Base-by-base conservation (phyloP, 2,113 vertebrate genomes). In the sheep (Ovis aries) region DNA sequence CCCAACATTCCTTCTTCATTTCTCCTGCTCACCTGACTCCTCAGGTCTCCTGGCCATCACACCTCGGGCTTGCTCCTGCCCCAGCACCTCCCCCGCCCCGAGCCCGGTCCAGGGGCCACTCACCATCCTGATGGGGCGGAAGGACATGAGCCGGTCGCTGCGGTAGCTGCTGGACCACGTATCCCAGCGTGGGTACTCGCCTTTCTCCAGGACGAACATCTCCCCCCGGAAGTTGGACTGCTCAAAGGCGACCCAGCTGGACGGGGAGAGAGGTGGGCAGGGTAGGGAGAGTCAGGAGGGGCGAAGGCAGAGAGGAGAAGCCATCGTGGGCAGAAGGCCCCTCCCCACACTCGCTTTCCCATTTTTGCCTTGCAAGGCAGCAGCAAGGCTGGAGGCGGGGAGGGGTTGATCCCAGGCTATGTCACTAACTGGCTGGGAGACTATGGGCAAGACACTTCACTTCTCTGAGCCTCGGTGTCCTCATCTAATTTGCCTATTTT, bases 171-270 rank as follows among this genome's bases (percentile, higher is more conserved):
- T 99, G 78, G 99, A 99, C 99, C 99, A 99, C 98, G 99, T 99
- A 98, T 99, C 99, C 99, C 99, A 99, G 99, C 99, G 99, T 81
- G 99, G 99, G 98, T 99, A 99, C 99, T 99, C 99, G 11, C 99
- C 99, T 98, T 99, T 99, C 99, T 99, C 99, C 99, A 99, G 98
- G 98, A 99, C 99, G 95, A 99, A 99, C 99, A 99, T 99, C 99
- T 99, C 99, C 96, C 99, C 99, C 2, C 99, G 99, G 99, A 99
- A 99, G 99, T 99, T 99, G 98, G 99, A 99, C 98, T 99, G 99
- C 98, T 99, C 99, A 1, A 99, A 99, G 98, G 99, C 99, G 95
- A 99, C 99, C 99, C 99, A 99, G 98, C 99, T 99, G 96, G 19
- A 48, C 0, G 11, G 0, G 57, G 77, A 98, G 82, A 96, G 91